Percentiles rank a stretch among this genome's conserved stretches.
These are phyloP conservation scores for Neosilurus mollespiculum DNA, from an alignment of 2,797 vertebrate species.

Conservation along the genomic window DNA sequence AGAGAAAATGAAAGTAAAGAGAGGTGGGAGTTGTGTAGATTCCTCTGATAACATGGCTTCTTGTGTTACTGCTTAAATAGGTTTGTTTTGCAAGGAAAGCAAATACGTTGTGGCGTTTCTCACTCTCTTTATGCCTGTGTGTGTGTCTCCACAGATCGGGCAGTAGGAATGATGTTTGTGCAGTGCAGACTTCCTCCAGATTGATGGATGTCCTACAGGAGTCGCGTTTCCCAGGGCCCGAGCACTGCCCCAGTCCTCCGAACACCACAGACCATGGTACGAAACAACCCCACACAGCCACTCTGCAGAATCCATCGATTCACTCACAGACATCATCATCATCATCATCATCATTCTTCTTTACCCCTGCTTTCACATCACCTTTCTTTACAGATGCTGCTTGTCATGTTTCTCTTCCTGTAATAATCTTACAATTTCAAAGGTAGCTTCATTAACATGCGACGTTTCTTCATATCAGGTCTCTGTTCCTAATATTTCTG, in stretches of 20 bases:
- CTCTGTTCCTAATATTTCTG: not conserved
- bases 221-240: slow-evolving; percentile 68
- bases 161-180: slow-evolving; percentile 76
- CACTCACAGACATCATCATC: not conserved
- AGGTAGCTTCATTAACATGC: not conserved
- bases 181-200: slow-evolving; percentile 78
- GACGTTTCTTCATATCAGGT: not conserved
- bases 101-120: not conserved
- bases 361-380: not conserved
- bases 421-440: not conserved
- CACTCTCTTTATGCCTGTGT: slow-evolving; percentile 16
- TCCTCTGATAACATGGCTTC: not conserved
- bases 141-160: slow-evolving; percentile 70
- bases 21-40: slow-evolving; percentile 4
- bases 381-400: not conserved
- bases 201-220: slow-evolving; percentile 89
- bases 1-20: slow-evolving; percentile 20
- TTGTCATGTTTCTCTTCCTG: not conserved
- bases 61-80: slow-evolving; percentile 11
- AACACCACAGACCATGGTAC: slow-evolving; percentile 80
- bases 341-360: not conserved
- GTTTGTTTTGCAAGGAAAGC: slow-evolving; percentile 6
- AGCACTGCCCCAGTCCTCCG: slow-evolving; percentile 77
- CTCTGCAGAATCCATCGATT: not conserved
- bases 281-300: not conserved